Conservation (phyloP, 2,888 invertebrate species). For the Homarus gammarus region DNA sequence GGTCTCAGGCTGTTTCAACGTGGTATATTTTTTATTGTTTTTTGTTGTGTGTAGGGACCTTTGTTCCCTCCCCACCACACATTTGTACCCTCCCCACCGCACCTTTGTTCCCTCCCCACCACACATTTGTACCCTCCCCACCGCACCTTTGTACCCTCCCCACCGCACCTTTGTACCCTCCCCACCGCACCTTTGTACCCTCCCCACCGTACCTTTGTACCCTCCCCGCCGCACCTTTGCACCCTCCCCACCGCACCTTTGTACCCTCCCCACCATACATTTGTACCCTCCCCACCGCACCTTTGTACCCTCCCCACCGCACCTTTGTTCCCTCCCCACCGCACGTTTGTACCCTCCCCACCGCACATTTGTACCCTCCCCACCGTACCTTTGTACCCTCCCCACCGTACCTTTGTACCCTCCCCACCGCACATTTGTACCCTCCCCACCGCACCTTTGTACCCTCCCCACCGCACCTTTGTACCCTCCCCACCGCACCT, state of each 20-base stretch:
- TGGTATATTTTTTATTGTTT: no score
- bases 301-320: no score
- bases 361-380: no score
- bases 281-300: no score
- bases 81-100: background rate
- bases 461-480: background rate
- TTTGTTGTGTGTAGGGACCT: no score
- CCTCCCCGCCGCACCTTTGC: background rate
- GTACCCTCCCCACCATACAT: background rate
- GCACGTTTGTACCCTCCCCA: background rate
- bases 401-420: background rate
- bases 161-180: no score
- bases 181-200: background rate
- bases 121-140: no score
- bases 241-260: background rate
- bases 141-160: no score
- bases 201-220: no score
- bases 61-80: background rate
- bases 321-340: background rate
- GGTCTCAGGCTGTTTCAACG: no score
- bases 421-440: background rate
- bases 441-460: background rate
- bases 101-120: background rate
- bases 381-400: no score
- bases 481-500: background rate